These are phyloP conservation scores for Brachionus sp. DNA, from an alignment of 1,140 invertebrate species.

Conservation along the genomic window DNA sequence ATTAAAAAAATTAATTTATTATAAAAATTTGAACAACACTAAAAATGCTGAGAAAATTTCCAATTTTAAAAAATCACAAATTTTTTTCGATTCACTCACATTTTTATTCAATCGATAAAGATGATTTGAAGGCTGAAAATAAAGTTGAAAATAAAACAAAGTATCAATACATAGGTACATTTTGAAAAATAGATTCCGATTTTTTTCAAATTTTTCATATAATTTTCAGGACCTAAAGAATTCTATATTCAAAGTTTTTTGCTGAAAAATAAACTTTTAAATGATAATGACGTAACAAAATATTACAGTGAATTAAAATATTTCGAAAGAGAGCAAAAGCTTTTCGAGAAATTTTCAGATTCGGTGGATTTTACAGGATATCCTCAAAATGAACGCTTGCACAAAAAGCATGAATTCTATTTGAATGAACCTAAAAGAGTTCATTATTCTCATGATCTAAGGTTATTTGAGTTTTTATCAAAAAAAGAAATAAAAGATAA, in stretches of 20 bases:
- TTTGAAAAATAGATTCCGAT: background rate
- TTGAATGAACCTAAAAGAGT: background rate
- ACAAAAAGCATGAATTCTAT: constrained; percentile 35
- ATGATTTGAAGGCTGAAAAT: background rate
- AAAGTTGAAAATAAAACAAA: background rate
- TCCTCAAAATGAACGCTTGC: background rate
- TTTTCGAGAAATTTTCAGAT: background rate
- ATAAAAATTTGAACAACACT: background rate
- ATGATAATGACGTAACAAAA: background rate
- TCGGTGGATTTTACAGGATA: background rate
- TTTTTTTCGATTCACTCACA: background rate
- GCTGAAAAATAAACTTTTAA: background rate
- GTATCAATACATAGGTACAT: background rate
- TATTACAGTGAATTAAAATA: background rate
- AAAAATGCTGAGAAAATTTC: background rate
- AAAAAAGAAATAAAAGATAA: constrained; percentile 23
- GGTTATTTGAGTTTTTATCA: background rate
- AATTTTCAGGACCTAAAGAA: background rate
- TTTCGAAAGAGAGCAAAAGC: background rate
- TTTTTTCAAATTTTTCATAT: background rate
- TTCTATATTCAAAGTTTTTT: constrained; percentile 4
- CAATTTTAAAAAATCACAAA: background rate
- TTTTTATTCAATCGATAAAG: background rate
- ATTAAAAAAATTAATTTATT: background rate
- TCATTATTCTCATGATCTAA: background rate